phyloP scores from a whole-genome alignment of 2,888 invertebrate genomes.

The Philaethria dido region DNA sequence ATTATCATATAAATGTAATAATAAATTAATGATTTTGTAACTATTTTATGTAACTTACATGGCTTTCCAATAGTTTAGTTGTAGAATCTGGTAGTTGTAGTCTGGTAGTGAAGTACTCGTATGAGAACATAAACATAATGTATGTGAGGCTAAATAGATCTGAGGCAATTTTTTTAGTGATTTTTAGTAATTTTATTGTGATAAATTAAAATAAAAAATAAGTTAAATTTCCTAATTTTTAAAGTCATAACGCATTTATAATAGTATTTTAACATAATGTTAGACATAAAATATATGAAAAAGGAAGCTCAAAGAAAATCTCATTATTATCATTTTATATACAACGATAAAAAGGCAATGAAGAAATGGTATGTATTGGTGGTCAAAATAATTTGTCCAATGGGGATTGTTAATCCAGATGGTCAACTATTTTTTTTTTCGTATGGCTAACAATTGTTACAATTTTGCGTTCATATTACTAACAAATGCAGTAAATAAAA shows the following conservation, averaged over 20 bases:
- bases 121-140: neutral
- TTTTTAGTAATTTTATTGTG: constrained; percentile 1
- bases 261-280: neutral
- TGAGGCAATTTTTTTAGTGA: neutral
- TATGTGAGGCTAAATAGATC: constrained; percentile 1
- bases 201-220: neutral
- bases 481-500: no score
- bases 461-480: no score
- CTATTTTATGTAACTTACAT: neutral
- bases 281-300: neutral
- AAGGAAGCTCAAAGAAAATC: no score
- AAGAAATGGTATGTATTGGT: no score
- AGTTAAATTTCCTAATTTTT: neutral
- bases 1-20: neutral
- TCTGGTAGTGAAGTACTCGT: no score
- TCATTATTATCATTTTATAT: no score
- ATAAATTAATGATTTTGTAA: neutral
- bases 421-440: no score
- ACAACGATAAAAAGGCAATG: no score
- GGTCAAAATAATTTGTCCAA: no score
- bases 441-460: no score
- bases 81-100: neutral
- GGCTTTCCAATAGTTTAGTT: no score
- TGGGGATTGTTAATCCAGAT: no score
- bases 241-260: constrained; percentile 10